phyloP scores from a whole-genome alignment of 1,140 invertebrate genomes.

The Trachelipus rathkii region DNA sequence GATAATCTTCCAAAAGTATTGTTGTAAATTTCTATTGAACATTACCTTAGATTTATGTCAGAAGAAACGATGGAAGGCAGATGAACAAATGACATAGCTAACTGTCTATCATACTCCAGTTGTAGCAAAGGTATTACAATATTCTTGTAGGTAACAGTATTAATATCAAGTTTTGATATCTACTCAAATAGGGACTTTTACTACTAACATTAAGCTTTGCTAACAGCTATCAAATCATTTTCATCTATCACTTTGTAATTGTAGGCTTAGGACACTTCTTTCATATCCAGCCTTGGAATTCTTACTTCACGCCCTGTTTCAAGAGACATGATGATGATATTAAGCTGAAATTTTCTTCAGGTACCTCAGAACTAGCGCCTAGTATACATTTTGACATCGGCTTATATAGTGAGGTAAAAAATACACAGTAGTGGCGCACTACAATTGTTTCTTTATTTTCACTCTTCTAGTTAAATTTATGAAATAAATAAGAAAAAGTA shows the following conservation, averaged over 20 bases:
- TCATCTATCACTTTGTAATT: not conserved
- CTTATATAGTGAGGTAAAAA: too few species aligned
- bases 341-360: too few species aligned
- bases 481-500: too few species aligned
- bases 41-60: not conserved
- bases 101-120: not conserved
- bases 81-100: constrained; percentile 4
- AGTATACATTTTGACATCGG: too few species aligned
- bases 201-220: not conserved
- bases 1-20: not conserved
- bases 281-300: not conserved
- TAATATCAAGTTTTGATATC: not conserved
- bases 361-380: too few species aligned
- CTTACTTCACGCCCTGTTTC: too few species aligned
- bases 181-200: not conserved
- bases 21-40: not conserved
- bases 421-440: too few species aligned
- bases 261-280: not conserved
- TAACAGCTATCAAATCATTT: not conserved
- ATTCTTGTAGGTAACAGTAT: not conserved
- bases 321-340: too few species aligned
- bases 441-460: too few species aligned
- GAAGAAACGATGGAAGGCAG: not conserved
- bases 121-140: not conserved
- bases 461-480: too few species aligned